phyloP scores from a whole-genome alignment of 1,140 invertebrate genomes.

The Lordiphosa clarofinis region DNA sequence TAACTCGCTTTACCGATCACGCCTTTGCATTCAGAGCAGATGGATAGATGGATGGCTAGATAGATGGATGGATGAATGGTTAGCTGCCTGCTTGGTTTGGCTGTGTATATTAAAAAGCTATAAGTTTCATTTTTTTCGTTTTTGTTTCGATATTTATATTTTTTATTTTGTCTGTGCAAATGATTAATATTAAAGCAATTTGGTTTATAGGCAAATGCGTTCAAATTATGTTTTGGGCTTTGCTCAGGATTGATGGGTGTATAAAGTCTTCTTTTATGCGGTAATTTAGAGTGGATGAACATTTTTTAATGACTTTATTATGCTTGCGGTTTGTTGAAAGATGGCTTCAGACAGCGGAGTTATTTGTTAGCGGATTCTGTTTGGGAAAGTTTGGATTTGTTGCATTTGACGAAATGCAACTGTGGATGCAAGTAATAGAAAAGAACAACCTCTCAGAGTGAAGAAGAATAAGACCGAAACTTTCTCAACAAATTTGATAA shows the following conservation, averaged over 20 bases:
- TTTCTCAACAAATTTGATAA: too few relatives aligned
- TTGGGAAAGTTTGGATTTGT: too few relatives aligned
- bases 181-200: slow-evolving; percentile 64
- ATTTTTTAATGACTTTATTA: slow-evolving; percentile 63
- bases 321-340: slow-evolving; percentile 4
- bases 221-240: slow-evolving; percentile 57
- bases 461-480: too few relatives aligned
- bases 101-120: slow-evolving; percentile 70
- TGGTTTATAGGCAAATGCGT: slow-evolving; percentile 60
- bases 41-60: slow-evolving; percentile 27
- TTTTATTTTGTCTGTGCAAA: slow-evolving; percentile 29
- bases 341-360: slow-evolving; percentile 1
- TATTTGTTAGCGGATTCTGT: too few relatives aligned
- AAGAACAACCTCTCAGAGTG: too few relatives aligned
- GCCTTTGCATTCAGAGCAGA: slow-evolving; percentile 70
- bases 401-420: too few relatives aligned
- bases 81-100: slow-evolving; percentile 26
- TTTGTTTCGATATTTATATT: slow-evolving; percentile 15
- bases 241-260: slow-evolving; percentile 68
- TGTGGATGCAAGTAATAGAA: too few relatives aligned
- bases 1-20: slow-evolving; percentile 79
- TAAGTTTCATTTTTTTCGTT: slow-evolving; percentile 51
- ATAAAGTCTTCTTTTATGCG: slow-evolving; percentile 74
- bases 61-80: slow-evolving; percentile 25
- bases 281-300: slow-evolving; percentile 61